phyloP scores from a whole-genome alignment of 1,140 invertebrate genomes.

The Pantala flavescens region DNA sequence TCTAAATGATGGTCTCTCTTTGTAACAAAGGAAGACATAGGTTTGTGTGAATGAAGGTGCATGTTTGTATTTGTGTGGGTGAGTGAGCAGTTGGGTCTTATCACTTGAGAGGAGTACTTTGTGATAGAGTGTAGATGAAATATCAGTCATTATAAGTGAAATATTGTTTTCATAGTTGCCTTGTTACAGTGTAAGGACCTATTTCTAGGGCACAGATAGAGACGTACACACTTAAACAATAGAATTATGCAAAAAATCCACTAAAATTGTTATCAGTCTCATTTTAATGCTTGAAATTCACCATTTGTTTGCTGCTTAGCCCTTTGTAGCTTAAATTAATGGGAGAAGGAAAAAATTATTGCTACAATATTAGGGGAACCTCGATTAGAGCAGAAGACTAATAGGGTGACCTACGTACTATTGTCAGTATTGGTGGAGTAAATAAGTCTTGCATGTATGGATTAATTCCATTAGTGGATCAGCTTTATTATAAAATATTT shows the following conservation, averaged over 20 bases:
- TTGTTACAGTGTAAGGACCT: constrained; percentile 21
- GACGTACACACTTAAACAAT: constrained; percentile 13
- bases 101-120: constrained; percentile 18
- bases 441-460: background rate
- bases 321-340: constrained; percentile 14
- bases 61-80: background rate
- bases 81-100: background rate
- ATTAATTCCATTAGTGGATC: background rate
- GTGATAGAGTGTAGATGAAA: constrained; percentile 22
- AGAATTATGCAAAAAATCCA: constrained; percentile 8
- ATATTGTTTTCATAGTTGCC: constrained; percentile 23
- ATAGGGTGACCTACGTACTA: background rate
- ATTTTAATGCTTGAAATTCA: constrained; percentile 15
- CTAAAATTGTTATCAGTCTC: constrained; percentile 16
- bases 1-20: constrained; percentile 7
- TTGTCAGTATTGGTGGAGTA: background rate
- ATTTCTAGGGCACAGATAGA: constrained; percentile 19
- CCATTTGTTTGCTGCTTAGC: constrained; percentile 13
- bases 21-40: constrained; percentile 11
- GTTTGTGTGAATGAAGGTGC: background rate
- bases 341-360: constrained; percentile 13
- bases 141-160: constrained; percentile 20
- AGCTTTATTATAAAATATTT: background rate
- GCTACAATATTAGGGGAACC: constrained; percentile 15
- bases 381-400: background rate